A percentile compares a stretch with the other conserved stretches of the same genome.
Evolutionary conservation across 2,888 invertebrate species (phyloP).

Genomic region (Cataglyphis livida): DNA sequence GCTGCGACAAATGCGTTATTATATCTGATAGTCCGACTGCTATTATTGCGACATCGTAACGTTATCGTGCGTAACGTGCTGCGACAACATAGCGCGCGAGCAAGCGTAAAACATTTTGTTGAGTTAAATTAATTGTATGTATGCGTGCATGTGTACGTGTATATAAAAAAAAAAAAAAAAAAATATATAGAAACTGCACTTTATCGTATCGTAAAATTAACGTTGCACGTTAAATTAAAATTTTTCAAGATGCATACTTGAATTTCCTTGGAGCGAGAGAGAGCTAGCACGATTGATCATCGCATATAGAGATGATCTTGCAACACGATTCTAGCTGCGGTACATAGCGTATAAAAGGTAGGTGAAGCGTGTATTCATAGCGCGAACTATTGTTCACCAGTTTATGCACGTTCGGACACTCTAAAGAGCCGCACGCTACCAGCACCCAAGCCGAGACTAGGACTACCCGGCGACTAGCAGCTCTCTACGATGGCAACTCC

Average conservation of each 20-base stretch:
- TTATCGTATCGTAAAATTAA: neutral
- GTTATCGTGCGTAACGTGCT: slow-evolving; percentile 36
- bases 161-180: neutral
- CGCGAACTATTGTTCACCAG: slow-evolving; percentile 48
- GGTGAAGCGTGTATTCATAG: slow-evolving; percentile 19
- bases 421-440: slow-evolving; percentile 48
- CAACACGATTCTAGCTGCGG: neutral
- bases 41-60: neutral
- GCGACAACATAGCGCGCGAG: slow-evolving; percentile 10
- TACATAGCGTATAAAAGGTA: slow-evolving; percentile 14
- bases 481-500: slow-evolving; percentile 61
- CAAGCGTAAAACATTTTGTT: slow-evolving; percentile 7
- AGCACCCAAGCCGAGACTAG: slow-evolving; percentile 54
- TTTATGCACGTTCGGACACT: slow-evolving; percentile 55
- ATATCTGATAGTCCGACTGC: slow-evolving; percentile 36
- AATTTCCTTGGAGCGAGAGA: neutral
- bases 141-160: neutral
- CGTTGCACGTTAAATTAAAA: neutral
- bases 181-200: neutral
- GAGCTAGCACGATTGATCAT: neutral
- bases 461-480: slow-evolving; percentile 64
- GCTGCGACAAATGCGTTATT: slow-evolving; percentile 43
- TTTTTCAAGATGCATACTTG: neutral
- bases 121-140: slow-evolving; percentile 25
- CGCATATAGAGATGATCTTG: neutral